A percentile compares a stretch with the other conserved stretches of the same genome.
Evolutionary conservation across 2,797 vertebrate genomes (phyloP).

Genomic region (Hippocampus kuda): DNA sequence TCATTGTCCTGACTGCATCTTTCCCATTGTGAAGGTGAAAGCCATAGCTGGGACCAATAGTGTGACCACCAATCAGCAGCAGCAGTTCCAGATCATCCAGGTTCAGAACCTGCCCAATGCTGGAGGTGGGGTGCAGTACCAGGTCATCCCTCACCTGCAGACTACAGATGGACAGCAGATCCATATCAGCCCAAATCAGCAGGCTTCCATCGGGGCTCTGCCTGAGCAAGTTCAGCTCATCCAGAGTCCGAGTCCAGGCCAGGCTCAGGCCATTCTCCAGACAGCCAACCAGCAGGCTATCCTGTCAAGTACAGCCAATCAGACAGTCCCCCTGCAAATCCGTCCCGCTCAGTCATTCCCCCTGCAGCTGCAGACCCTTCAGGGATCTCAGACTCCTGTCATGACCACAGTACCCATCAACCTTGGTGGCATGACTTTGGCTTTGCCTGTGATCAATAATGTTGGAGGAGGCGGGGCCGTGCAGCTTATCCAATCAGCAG

Average conservation of each 20-base stretch:
- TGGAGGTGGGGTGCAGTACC: slow-evolving; percentile 86
- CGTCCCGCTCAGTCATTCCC: slow-evolving; percentile 91
- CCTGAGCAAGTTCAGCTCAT: slow-evolving; percentile 94
- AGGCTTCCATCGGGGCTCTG: slow-evolving; percentile 69
- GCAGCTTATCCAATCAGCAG: slow-evolving; percentile 81
- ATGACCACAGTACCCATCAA: slow-evolving; percentile 96
- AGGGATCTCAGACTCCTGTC: slow-evolving; percentile 85
- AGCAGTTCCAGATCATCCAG: slow-evolving; percentile 93
- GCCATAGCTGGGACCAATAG: slow-evolving; percentile 59
- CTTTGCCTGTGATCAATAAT: slow-evolving; percentile 90
- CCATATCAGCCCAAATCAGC: slow-evolving; percentile 80
- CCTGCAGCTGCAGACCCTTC: slow-evolving; percentile 87
- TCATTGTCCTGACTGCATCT: slow-evolving; percentile 13
- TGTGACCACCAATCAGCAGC: slow-evolving; percentile 60
- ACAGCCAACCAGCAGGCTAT: slow-evolving; percentile 70
- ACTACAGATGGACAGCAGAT: slow-evolving; percentile 92
- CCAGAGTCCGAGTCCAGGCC: slow-evolving; percentile 76
- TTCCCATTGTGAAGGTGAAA: slow-evolving; percentile 61
- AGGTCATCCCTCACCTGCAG: slow-evolving; percentile 96
- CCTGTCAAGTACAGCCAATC: slow-evolving; percentile 83
- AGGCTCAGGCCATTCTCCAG: slow-evolving; percentile 78
- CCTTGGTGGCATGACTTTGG: slow-evolving; percentile 90
- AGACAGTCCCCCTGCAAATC: slow-evolving; percentile 91
- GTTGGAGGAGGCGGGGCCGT: slow-evolving; percentile 77
- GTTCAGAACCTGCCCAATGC: slow-evolving; percentile 82